Evolutionary conservation across 2,113 vertebrate species (phyloP).

Genomic region (Oreochromis spilurus): DNA sequence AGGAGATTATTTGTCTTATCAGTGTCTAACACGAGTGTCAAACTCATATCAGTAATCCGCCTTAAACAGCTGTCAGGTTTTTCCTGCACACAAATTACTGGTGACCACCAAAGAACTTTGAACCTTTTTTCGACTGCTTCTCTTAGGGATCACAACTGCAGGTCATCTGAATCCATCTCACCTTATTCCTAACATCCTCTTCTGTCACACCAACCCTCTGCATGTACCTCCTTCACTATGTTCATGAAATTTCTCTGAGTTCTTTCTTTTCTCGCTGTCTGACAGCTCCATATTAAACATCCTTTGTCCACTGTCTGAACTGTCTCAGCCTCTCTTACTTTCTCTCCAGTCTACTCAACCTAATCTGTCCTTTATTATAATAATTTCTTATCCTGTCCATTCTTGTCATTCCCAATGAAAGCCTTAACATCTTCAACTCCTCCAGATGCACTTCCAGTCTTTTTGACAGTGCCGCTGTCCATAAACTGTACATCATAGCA

Average conservation of each 20-base stretch:
- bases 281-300: neutral
- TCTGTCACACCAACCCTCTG: neutral
- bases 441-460: neutral
- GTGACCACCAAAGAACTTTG: neutral
- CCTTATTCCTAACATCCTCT: neutral
- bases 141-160: neutral
- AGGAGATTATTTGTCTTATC: neutral
- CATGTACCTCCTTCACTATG: neutral
- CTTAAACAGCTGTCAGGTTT: neutral
- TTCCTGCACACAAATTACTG: neutral
- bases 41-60: neutral
- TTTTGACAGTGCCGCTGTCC: neutral
- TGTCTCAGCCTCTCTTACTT: neutral
- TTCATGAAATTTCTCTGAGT: neutral
- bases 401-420: neutral
- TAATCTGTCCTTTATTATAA: neutral
- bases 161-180: neutral
- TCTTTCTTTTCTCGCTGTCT: neutral
- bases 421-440: neutral
- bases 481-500: neutral
- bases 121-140: neutral
- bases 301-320: neutral
- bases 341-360: neutral
- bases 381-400: neutral
- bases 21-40: neutral